Base-by-base conservation (phyloP, 1,140 invertebrate genomes). In the Chrysopa pallens region DNA sequence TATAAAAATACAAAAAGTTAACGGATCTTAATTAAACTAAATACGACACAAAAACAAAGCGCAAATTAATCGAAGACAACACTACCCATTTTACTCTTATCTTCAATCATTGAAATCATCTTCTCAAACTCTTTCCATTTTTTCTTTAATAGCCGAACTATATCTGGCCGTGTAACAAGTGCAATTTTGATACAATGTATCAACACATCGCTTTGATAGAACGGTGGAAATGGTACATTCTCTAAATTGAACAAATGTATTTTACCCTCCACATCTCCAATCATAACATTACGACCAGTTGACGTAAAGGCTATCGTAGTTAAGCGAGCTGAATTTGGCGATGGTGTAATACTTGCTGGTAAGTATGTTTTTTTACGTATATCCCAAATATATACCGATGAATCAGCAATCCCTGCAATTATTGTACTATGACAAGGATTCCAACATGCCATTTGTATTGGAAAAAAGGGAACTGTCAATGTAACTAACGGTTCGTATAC, bases 351-450 rank as follows among this genome's bases (percentile, higher is more conserved):
- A 0, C 74, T 74, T 27, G 70, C 70, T 0, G 80, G 75, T 9
- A 67, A 66, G 17, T 78, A 68, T 1, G 64, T 73, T 49, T 77
- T 80, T 9, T 74, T 62, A 27, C 71, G 66, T 1, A 85, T 59
- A 52, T 84, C 77, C 81, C 81, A 85, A 29, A 85, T 65, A 14
- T 73, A 73, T 5, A 85, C 67, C 6, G 71, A 70, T 51, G 76
- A 76, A 6, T 74, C 74, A 36, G 74, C 78, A 0, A 80, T 72
- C 1, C 76, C 80, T 3, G 84, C 79, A 42, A 91, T 70, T 3
- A 91, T 76, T 0, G 84, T 87, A 0, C 85, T 80, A 50, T 85
- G 83, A 6, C 74, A 76, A 1, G 84, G 85, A 50, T 80, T 77
- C 77, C 87, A 92, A 1, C 70, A 68, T 6, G 79, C 76, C 42